Conservation (phyloP, 2,113 vertebrate species). For the Chrysochloris asiatica region DNA sequence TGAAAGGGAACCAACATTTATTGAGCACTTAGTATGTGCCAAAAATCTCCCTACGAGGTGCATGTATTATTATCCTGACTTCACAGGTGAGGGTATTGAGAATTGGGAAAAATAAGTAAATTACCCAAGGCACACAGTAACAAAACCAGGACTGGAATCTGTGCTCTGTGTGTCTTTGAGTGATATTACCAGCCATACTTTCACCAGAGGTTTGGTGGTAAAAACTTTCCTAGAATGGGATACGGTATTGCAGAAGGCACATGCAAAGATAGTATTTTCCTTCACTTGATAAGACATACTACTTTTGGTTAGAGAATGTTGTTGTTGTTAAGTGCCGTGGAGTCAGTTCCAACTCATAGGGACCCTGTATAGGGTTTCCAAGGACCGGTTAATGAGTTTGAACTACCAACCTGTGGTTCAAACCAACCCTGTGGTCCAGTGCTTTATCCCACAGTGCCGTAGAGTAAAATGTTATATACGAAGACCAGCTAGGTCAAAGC, state of each 20-base stretch:
- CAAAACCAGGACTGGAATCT: not conserved
- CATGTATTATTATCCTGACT: not conserved
- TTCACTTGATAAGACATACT: slow-evolving; percentile 13
- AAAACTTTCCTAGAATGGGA: not conserved
- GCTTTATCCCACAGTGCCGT: no score
- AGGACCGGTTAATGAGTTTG: no score
- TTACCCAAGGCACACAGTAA: not conserved
- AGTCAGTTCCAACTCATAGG: no score
- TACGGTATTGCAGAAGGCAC: not conserved
- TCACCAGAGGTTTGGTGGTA: not conserved
- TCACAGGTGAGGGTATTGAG: not conserved
- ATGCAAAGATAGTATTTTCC: not conserved
- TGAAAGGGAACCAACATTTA: slow-evolving; percentile 26
- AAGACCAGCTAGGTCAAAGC: not conserved
- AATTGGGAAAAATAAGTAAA: not conserved
- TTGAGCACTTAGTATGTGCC: slow-evolving; percentile 19
- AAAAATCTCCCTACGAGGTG: not conserved
- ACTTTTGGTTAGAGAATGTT: slow-evolving; percentile 11
- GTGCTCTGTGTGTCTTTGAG: not conserved
- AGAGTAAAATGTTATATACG: not conserved
- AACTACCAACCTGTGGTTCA: no score
- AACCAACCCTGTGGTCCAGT: no score
- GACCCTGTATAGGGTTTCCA: no score
- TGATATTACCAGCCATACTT: not conserved
- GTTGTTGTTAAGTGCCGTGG: no score